phyloP scores from a whole-genome alignment of 1,140 invertebrate genomes.

The Philotrypesis tridentata region DNA sequence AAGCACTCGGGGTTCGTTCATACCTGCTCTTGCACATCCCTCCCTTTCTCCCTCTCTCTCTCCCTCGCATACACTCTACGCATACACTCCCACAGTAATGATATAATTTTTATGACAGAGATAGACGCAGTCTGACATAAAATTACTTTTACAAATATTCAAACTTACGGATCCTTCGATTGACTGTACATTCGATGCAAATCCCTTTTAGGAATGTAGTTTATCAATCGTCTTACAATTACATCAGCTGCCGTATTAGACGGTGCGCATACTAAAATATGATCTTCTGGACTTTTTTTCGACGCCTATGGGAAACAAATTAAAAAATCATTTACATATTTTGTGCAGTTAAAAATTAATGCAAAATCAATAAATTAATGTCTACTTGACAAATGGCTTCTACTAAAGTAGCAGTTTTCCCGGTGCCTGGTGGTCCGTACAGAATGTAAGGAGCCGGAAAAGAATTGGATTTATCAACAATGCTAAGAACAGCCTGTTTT shows the following conservation, averaged over 20 bases:
- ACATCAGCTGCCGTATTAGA: slow-evolving; percentile 6
- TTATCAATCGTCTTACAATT: neutral
- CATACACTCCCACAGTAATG: too few relatives aligned
- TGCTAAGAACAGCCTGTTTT: slow-evolving; percentile 78
- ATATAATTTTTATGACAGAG: too few relatives aligned
- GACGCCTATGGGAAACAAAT: neutral
- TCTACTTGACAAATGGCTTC: slow-evolving; percentile 79
- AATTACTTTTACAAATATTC: neutral
- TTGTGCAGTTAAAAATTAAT: neutral
- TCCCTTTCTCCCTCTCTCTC: too few relatives aligned
- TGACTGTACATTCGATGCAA: neutral
- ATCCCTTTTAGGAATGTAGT: neutral
- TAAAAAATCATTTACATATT: neutral
- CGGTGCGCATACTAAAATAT: slow-evolving; percentile 17
- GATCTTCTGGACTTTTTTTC: neutral
- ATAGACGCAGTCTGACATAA: too few relatives aligned
- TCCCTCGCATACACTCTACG: too few relatives aligned
- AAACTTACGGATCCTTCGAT: neutral
- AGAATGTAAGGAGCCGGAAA: slow-evolving; percentile 83
- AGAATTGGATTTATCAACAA: slow-evolving; percentile 73
- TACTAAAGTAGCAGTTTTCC: slow-evolving; percentile 85
- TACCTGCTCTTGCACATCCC: too few relatives aligned
- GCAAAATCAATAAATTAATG: neutral
- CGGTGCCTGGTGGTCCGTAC: slow-evolving; percentile 87
- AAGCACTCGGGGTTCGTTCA: too few relatives aligned